A percentile compares a stretch with the other conserved stretches of the same genome.
Evolutionary conservation across 2,797 vertebrate genomes (phyloP).

Genomic region (Paramormyrops hopkinsi): DNA sequence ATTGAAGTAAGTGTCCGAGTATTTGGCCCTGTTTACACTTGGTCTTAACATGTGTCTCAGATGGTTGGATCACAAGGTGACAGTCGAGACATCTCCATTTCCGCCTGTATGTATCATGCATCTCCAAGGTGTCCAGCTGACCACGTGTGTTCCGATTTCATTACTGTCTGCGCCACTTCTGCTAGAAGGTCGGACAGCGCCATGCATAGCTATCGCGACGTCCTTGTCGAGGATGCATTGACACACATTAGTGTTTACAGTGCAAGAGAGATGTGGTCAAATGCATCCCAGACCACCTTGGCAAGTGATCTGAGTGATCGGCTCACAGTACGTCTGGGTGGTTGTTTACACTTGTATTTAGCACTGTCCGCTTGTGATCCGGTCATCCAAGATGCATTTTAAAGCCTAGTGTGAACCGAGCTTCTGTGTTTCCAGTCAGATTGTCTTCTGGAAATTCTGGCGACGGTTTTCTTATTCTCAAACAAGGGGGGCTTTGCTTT

Average conservation of each 20-base stretch:
- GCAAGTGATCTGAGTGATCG: neutral
- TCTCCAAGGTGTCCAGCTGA: neutral
- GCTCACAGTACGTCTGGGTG: neutral
- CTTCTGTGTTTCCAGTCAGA: conserved; percentile 20
- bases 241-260: neutral
- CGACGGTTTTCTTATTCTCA: neutral
- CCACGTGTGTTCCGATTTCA: neutral
- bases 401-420: neutral
- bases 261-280: neutral
- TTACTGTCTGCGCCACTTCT: neutral
- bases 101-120: neutral
- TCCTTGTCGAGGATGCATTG: neutral
- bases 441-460: conserved; percentile 1
- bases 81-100: neutral
- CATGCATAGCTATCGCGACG: neutral
- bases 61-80: neutral
- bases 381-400: neutral
- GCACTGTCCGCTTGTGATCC: neutral
- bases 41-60: neutral
- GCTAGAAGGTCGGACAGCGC: neutral
- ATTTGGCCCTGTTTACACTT: neutral
- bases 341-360: neutral
- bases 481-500: neutral
- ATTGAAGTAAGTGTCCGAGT: neutral
- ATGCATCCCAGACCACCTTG: neutral